Evolutionary conservation across 1,140 invertebrate species (phyloP), one percentile per base, ranked within the genome.

Genomic region (Doryteuthis pealeii): DNA sequence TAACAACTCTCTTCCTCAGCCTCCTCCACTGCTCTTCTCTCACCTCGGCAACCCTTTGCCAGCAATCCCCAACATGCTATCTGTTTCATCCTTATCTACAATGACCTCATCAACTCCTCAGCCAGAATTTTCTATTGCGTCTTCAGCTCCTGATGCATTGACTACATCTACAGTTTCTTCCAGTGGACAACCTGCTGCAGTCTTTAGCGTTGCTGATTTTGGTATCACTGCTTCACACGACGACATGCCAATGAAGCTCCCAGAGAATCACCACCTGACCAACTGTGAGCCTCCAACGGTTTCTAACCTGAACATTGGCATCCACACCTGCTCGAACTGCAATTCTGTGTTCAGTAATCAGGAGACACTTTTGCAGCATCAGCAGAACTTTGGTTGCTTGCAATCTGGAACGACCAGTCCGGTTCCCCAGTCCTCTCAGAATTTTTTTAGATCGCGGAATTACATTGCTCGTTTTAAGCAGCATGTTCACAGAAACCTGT

Each of bases 401-500:
- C 43, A 30, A 49, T 49, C 26, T 74, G 58, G 70, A 45, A 78
- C 54, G 18, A 33, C 54, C 49, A 67, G 31, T 35, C 28, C 66
- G 40, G 33, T 40, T 74, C 33, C 74, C 40, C 28, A 69, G 69
- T 15, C 84, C 69, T 84, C 86, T 74, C 77, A 80, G 26, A 77
- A 90, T 82, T 91, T 91, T 5, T 73, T 74, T 73, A 91, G 91
- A 69, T 90, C 90, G 87, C 91, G 91, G 75, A 91, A 92, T 58
- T 94, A 81, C 76, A 76, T 82, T 74, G 79, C 84, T 8, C 74
- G 84, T 30, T 83, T 83, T 68, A 86, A 85, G 75, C 82, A 93
- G 32, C 93, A 95, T 84, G 94, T 96, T 89, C 95, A 96, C 87
- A 95, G 95, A 86, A 94, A 95, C 88, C 88, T 97, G 28, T 87